Base-by-base conservation (phyloP, 2,797 vertebrate genomes). In the Pipistrellus nathusii region DNA sequence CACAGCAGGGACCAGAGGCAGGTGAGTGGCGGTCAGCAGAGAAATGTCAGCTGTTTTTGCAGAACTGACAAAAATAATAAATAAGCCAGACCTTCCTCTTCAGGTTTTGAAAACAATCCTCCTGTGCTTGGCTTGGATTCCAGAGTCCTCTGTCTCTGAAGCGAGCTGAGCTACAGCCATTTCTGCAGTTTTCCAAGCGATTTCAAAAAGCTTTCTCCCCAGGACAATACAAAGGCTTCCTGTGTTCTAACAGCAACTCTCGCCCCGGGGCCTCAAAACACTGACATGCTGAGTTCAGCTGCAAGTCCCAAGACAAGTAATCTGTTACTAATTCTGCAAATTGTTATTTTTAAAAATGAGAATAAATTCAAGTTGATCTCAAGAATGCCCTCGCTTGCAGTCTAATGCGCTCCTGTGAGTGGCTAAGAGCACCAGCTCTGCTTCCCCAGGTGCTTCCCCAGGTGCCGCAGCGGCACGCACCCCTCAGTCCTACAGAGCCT, bases 161-260 rank as follows among this genome's bases (percentile, higher is more conserved):
- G 76, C 20, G 17, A 25, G 64, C 32, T 6, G 48, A 25, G 64
- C 32, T 6, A 44, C 44, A 17, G 41, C 2, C 8, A 53, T 23
- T 9, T 44, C 73, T 46, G 86, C 32, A 27, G 14, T 51, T 44
- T 51, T 15, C n/a, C 44, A 5, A 72, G 27, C 3, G 6, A 44
- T 75, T 85, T 20, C 0, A 8, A 35, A 77, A 73, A 27, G 41
- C 64, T 51, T 38, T 66, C 87, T 46, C 48, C 86, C 59, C 14
- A 38, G 88, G 62, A 59, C 53, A 27, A 8, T 1, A 85, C 90
- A 88, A 87, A 93, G 84, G 87, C 57, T 48, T 75, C 57, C 90
- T 66, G 85, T 85, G 88, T 88, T 71, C 72, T 30, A 46, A 46
- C 30, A 77, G 66, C 38, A 27, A 10, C 85, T 23, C 64, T 30